These are phyloP conservation scores for Drosophila prostipennis DNA, from an alignment of 2,888 invertebrate species.

Conservation along the genomic window DNA sequence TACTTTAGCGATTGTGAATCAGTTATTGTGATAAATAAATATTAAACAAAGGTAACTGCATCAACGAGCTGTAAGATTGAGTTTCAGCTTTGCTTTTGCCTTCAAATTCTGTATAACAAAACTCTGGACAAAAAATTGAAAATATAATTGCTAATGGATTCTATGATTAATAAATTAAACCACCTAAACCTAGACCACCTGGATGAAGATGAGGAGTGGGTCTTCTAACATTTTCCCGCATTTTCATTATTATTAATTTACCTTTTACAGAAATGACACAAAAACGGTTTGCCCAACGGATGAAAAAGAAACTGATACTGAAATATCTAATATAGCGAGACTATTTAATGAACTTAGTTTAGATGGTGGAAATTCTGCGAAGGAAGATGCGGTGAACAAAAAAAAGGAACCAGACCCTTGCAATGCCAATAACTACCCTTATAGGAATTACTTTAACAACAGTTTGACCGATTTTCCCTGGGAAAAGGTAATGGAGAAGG, in stretches of 20 bases:
- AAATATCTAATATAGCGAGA: neutral
- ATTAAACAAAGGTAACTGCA: no score
- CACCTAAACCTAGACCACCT: neutral
- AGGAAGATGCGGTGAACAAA: neutral
- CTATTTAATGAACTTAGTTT: conserved; percentile 25
- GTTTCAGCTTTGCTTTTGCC: conserved; percentile 14
- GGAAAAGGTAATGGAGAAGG: conserved; percentile 6
- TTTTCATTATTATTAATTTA: neutral
- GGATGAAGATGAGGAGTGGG: conserved; percentile 5
- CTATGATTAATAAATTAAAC: neutral
- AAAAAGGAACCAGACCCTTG: neutral
- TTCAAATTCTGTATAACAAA: neutral
- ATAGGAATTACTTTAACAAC: neutral
- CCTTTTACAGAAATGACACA: neutral
- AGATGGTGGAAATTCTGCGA: neutral
- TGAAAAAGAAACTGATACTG: neutral
- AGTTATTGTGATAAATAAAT: neutral
- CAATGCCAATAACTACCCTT: neutral
- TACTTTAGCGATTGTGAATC: neutral
- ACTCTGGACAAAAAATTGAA: neutral
- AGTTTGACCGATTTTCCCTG: neutral
- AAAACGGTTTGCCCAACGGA: neutral
- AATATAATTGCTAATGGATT: conserved; percentile 6
- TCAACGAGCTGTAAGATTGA: neutral
- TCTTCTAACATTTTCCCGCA: accelerated